phyloP scores from a whole-genome alignment of 2,797 vertebrate genomes.

The Megalops cyprinoides region DNA sequence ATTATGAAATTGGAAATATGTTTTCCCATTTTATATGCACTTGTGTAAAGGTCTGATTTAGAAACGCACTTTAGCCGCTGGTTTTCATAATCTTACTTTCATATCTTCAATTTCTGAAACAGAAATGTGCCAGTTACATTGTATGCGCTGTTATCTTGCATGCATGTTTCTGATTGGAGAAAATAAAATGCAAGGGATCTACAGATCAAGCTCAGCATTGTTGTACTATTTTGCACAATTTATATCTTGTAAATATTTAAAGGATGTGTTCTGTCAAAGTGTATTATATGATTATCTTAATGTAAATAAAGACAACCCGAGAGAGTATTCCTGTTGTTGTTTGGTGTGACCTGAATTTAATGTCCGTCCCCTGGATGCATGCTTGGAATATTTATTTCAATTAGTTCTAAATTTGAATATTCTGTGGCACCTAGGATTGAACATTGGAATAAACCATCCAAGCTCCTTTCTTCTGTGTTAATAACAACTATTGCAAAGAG shows the following conservation, averaged over 20 bases:
- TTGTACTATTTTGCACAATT: slow-evolving; percentile 70
- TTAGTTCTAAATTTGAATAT: neutral
- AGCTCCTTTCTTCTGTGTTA: neutral
- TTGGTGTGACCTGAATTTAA: neutral
- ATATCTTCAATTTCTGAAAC: slow-evolving; percentile 22
- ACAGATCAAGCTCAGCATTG: slow-evolving; percentile 59
- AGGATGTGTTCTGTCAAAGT: slow-evolving; percentile 62
- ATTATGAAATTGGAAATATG: slow-evolving; percentile 53
- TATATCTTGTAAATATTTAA: slow-evolving; percentile 69
- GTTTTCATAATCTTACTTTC: slow-evolving; percentile 36
- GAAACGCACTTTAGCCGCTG: slow-evolving; percentile 37
- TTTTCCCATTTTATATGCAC: slow-evolving; percentile 41
- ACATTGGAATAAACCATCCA: neutral
- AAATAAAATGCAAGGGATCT: slow-evolving; percentile 61
- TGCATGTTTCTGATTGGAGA: slow-evolving; percentile 67
- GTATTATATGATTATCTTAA: slow-evolving; percentile 57
- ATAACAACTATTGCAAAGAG: neutral
- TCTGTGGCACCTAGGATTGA: neutral
- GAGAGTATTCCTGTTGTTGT: slow-evolving; percentile 27
- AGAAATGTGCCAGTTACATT: slow-evolving; percentile 33
- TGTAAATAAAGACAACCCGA: slow-evolving; percentile 66
- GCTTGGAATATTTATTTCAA: no score
- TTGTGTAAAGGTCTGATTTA: slow-evolving; percentile 19
- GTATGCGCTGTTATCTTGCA: slow-evolving; percentile 70
- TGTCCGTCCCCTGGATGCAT: neutral